Conservation (phyloP, 35 echinoderm and acorn worm species). For the Heliocidaris erythrogramma region DNA sequence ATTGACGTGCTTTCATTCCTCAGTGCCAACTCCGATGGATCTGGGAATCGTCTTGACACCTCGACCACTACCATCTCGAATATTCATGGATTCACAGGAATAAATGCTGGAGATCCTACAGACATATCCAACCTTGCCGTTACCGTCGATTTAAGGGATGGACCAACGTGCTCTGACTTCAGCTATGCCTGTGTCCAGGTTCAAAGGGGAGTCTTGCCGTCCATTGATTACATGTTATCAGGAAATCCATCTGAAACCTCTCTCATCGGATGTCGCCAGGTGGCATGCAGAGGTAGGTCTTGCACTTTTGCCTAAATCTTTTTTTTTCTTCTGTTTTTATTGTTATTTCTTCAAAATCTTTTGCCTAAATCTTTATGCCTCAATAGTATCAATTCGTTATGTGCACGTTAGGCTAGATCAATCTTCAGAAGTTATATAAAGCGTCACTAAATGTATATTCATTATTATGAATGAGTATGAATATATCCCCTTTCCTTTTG, state of each 20-base stretch:
- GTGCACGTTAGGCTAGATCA: too few species aligned
- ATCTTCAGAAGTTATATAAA: background rate
- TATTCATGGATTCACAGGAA: background rate
- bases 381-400: too few species aligned
- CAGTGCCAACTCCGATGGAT: background rate
- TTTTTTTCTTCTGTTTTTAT: too few species aligned
- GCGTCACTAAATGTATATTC: background rate
- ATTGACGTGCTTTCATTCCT: background rate
- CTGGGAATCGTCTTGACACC: background rate
- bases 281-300: constrained; percentile 7
- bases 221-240: background rate
- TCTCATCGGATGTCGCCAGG: background rate
- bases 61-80: background rate
- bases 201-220: background rate
- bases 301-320: background rate
- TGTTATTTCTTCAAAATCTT: too few species aligned
- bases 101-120: background rate
- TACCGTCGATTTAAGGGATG: background rate
- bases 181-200: constrained; percentile 10
- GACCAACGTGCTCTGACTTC: constrained; percentile 35
- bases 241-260: background rate
- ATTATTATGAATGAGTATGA: background rate
- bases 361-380: too few species aligned
- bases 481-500: background rate
- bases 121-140: background rate